Base-by-base conservation (phyloP, 2,113 vertebrate genomes). In the Trichechus manatus region DNA sequence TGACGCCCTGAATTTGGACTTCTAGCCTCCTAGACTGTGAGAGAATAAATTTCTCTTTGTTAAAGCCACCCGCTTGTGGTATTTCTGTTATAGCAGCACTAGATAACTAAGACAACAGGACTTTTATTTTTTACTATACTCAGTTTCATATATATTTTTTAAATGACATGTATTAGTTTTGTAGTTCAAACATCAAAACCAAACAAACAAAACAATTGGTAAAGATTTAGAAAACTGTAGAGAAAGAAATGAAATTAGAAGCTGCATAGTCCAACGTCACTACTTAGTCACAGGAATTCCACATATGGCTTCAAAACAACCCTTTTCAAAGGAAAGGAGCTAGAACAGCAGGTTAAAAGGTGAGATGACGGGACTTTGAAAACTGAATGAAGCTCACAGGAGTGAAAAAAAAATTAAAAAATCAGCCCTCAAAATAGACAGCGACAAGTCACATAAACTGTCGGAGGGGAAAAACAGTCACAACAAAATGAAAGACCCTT, bases 391-490 rank as follows among this genome's bases (percentile, higher is more conserved):
- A 95, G 36, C 44, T 92, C 93, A 47, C 1, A 11, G n/a, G 83
- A 86, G 29, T 78, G 1, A 13, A 74, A 50, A 31, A 61, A 36
- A 47, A 36, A 64, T 39, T 39, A 84, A 64, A 66, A 56, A 1
- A 86, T 6, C 47, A 92, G 19, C 44, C 83, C 39, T 90, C 80
- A 82, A 96, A 96, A 90, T 20, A 94, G 64, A 56, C 53, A 91
- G 61, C 79, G 33, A 61, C 44, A 81, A 31, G 63, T 56, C 72
- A 90, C 50, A 95, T 29, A 92, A 85, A 92, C 19, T 74, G 72
- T 74, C n/a, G 56, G 20, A 50, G 63, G 53, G 53, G 13, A 14
- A 56, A 44, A 77, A 47, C 11, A 68, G 53, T 61, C 53, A 81
- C 31, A 77, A 91, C 74, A 66, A 80, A 93, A 81, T n/a, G 23